These are phyloP conservation scores for Petromus typicus DNA, from an alignment of 2,113 vertebrate species.

Conservation along the genomic window DNA sequence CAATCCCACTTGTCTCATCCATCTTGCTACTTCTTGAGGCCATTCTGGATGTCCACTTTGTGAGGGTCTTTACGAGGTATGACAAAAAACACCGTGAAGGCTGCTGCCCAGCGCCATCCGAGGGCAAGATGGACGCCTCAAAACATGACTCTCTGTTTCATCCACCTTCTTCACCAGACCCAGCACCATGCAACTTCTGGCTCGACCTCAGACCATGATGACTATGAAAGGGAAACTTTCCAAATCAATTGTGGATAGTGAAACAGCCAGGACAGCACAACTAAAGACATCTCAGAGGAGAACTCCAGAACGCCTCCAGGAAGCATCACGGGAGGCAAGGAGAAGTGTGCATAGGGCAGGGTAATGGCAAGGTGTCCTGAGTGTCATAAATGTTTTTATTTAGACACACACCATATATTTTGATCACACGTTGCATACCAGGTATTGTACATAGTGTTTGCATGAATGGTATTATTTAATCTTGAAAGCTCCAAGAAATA, in stretches of 20 bases:
- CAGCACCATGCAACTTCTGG: not conserved
- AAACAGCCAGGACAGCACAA: not conserved
- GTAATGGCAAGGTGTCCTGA: not conserved
- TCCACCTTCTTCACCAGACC: not conserved
- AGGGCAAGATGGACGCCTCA: not conserved
- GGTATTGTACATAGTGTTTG: not conserved
- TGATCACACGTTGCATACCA: not conserved
- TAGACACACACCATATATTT: not conserved
- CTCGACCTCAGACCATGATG: not conserved
- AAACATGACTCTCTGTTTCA: not conserved
- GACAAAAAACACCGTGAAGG: not conserved
- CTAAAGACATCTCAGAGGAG: not conserved
- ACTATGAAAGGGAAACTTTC: not conserved
- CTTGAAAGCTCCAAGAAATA: not conserved
- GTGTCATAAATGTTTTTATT: not conserved
- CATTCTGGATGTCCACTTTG: not conserved
- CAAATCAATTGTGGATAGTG: not conserved
- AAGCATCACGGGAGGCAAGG: not conserved
- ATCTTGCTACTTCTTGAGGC: not conserved
- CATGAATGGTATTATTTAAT: not conserved
- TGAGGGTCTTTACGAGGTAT: not conserved
- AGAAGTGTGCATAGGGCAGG: not conserved
- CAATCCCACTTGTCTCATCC: not conserved
- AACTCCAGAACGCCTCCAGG: not conserved
- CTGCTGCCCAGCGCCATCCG: not conserved